A percentile compares a stretch with the other conserved stretches of the same genome.
Evolutionary conservation across 2,113 vertebrate genomes (phyloP).

Genomic region (Aleadryas rufinucha): DNA sequence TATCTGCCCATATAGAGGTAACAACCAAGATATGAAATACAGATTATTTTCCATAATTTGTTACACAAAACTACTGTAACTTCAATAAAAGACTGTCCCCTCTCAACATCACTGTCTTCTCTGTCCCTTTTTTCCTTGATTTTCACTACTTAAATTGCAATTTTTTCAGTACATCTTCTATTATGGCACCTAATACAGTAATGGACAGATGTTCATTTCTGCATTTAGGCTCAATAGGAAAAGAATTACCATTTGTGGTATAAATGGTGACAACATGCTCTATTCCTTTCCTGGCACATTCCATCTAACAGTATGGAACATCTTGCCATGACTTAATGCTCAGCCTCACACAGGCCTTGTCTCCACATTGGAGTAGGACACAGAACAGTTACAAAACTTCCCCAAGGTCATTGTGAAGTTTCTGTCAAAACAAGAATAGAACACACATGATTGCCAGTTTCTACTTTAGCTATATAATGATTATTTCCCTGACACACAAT

Average conservation of each 20-base stretch:
- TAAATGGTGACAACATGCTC: not conserved
- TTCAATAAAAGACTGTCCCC: not conserved
- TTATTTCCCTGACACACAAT: constrained; percentile 19
- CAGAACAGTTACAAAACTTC: constrained; percentile 1
- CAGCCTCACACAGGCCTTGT: not conserved
- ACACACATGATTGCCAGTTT: not conserved
- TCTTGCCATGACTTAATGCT: not conserved
- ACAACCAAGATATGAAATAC: not conserved
- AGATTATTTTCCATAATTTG: not conserved
- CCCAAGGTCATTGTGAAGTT: constrained; percentile 29
- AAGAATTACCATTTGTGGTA: not conserved
- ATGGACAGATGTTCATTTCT: not conserved
- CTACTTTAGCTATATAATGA: constrained; percentile 18
- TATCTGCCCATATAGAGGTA: not conserved
- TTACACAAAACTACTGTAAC: not conserved
- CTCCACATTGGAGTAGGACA: not conserved
- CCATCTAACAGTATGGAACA: not conserved
- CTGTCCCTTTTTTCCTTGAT: not conserved
- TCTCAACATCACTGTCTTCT: not conserved
- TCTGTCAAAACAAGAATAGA: constrained; percentile 8
- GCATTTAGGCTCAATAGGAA: not conserved
- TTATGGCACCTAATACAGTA: not conserved
- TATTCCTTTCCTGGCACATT: not conserved
- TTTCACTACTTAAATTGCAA: not conserved
- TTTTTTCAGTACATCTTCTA: not conserved